Percentiles rank a stretch among this genome's conserved stretches.
These are phyloP conservation scores for Gadopsis marmoratus DNA, from an alignment of 2,797 vertebrate species.

Conservation along the genomic window DNA sequence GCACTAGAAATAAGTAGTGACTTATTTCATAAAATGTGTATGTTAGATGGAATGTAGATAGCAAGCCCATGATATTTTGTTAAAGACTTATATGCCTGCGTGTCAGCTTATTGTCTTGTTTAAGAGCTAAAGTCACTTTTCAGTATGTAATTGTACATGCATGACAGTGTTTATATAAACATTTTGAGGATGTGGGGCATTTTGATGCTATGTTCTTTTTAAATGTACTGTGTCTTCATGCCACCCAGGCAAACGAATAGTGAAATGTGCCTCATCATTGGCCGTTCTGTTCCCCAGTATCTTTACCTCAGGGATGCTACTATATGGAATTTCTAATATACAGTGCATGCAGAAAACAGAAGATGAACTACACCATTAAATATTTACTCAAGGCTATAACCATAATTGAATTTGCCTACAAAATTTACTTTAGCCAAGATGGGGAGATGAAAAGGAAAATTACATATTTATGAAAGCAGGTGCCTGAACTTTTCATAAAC, in stretches of 20 bases:
- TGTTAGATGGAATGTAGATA: slow-evolving; percentile 59
- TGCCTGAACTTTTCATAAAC: slow-evolving; percentile 1
- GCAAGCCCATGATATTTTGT: slow-evolving; percentile 8
- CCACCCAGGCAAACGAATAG: background rate
- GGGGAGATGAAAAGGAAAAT: slow-evolving; percentile 5
- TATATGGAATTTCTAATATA: slow-evolving; percentile 10
- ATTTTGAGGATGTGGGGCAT: background rate
- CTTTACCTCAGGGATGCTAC: slow-evolving; percentile 12
- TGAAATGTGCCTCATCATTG: slow-evolving; percentile 10
- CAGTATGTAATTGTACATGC: background rate
- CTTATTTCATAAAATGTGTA: slow-evolving; percentile 81
- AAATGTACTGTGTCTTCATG: slow-evolving; percentile 1
- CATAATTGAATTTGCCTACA: slow-evolving; percentile 12
- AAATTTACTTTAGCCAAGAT: slow-evolving; percentile 16
- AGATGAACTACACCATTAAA: slow-evolving; percentile 15
- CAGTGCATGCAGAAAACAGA: slow-evolving; percentile 17
- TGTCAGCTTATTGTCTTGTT: slow-evolving; percentile 4
- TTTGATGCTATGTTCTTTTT: background rate
- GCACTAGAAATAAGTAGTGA: slow-evolving; percentile 86
- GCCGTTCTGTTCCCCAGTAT: background rate
- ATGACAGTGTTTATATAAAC: background rate
- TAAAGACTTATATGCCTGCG: background rate
- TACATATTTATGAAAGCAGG: background rate
- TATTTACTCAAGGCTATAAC: slow-evolving; percentile 36
- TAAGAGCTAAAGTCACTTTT: background rate